phyloP scores from a whole-genome alignment of 2,113 vertebrate genomes.

The Oceanites oceanicus region DNA sequence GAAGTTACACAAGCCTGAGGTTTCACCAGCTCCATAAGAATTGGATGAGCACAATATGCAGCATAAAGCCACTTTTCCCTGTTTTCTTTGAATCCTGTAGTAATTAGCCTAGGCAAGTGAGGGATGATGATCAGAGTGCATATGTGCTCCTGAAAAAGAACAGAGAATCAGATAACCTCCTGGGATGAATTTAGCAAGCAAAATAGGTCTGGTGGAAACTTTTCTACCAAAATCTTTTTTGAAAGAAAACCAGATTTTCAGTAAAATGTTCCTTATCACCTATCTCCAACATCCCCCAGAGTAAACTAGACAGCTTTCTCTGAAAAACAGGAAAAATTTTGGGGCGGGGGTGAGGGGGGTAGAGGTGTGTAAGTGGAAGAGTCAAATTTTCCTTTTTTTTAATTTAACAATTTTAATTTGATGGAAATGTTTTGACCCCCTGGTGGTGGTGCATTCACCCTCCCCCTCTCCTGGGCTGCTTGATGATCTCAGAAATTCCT shows the following conservation, averaged over 20 bases:
- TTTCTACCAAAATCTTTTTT: neutral
- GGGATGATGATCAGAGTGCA: neutral
- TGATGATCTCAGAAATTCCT: no score
- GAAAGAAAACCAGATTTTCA: neutral
- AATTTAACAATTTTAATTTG: neutral
- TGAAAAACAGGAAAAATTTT: neutral
- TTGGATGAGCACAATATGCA: neutral
- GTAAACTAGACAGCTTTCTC: neutral
- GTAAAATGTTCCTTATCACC: neutral
- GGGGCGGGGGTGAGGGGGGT: accelerated
- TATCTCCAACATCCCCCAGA: neutral
- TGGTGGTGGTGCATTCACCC: no score
- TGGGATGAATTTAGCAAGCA: neutral
- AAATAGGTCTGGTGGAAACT: neutral
- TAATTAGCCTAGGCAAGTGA: neutral
- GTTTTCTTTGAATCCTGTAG: neutral
- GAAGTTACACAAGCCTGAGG: neutral
- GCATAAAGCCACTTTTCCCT: neutral
- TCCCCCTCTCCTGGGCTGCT: no score
- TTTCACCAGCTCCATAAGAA: neutral
- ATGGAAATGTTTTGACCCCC: neutral
- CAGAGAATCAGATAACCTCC: neutral
- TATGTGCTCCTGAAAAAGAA: neutral
- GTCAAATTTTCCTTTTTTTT: accelerated
- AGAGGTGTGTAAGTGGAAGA: neutral